These are phyloP conservation scores for Strigamia maritima DNA, from an alignment of 2,888 invertebrate species.

Conservation along the genomic window DNA sequence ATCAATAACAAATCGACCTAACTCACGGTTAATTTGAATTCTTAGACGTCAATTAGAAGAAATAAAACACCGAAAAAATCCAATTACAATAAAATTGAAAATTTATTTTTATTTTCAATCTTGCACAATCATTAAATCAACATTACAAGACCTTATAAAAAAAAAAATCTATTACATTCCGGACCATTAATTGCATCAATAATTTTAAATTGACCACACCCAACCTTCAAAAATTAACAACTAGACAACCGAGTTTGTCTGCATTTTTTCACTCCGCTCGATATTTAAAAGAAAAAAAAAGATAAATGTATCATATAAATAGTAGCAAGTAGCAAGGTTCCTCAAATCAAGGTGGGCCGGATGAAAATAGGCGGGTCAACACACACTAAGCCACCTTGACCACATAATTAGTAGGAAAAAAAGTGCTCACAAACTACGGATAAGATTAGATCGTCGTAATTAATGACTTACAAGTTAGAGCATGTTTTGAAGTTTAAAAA, in stretches of 20 bases:
- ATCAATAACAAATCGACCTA: too few species aligned
- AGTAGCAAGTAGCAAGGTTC: neutral
- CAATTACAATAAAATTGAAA: too few species aligned
- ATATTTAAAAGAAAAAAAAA: neutral
- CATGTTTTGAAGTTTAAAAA: neutral
- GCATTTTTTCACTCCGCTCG: neutral
- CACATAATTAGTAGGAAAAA: neutral
- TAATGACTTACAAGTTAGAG: neutral
- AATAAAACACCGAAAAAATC: too few species aligned
- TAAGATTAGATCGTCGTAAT: neutral
- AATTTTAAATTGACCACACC: neutral
- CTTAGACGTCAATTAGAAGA: too few species aligned
- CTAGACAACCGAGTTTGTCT: neutral
- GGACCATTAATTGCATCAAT: too few species aligned
- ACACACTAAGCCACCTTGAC: neutral
- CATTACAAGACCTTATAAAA: too few species aligned
- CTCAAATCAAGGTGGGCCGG: neutral
- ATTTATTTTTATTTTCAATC: too few species aligned
- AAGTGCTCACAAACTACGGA: neutral
- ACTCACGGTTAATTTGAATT: too few species aligned
- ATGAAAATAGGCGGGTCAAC: neutral
- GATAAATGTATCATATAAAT: neutral
- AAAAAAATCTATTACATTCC: too few species aligned
- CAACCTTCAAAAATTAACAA: neutral
- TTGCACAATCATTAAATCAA: too few species aligned